Evolutionary conservation across 2,797 vertebrate genomes (phyloP).

Genomic region (Notoglanidium macrostoma): DNA sequence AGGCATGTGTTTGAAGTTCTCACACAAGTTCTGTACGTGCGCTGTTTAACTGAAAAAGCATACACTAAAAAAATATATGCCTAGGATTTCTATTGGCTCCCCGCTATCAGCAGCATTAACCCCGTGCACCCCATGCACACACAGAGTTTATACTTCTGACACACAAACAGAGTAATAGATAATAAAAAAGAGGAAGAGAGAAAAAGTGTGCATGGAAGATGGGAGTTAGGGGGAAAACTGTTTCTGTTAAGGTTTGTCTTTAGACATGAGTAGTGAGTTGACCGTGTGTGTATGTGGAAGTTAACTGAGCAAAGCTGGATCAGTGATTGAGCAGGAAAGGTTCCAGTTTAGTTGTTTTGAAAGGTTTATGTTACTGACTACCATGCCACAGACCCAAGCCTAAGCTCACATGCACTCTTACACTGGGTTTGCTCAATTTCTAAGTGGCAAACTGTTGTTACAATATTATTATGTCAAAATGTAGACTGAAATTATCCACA

Average conservation of each 20-base stretch:
- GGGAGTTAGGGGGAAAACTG: background rate
- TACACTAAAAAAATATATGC: conserved; percentile 2
- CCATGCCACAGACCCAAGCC: background rate
- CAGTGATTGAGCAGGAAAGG: background rate
- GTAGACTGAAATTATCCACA: background rate
- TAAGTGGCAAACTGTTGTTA: background rate
- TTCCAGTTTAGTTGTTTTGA: background rate
- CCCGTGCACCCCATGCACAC: conserved; percentile 21
- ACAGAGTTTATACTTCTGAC: conserved; percentile 44
- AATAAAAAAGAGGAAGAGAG: background rate
- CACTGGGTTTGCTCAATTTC: background rate
- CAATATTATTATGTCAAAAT: background rate
- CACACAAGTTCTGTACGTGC: conserved; percentile 25
- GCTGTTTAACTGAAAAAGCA: background rate
- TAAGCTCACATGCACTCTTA: background rate
- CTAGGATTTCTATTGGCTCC: conserved; percentile 21
- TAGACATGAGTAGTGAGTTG: background rate
- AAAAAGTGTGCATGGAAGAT: background rate
- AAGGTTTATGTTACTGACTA: background rate
- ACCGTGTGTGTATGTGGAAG: background rate
- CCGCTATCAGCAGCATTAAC: conserved; percentile 30
- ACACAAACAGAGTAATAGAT: background rate
- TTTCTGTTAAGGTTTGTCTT: background rate
- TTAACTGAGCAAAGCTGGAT: background rate
- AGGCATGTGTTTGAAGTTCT: conserved; percentile 26